A percentile compares a stretch with the other conserved stretches of the same genome.
Evolutionary conservation across 2,113 vertebrate species (phyloP).

Genomic region (Prunella himalayana): DNA sequence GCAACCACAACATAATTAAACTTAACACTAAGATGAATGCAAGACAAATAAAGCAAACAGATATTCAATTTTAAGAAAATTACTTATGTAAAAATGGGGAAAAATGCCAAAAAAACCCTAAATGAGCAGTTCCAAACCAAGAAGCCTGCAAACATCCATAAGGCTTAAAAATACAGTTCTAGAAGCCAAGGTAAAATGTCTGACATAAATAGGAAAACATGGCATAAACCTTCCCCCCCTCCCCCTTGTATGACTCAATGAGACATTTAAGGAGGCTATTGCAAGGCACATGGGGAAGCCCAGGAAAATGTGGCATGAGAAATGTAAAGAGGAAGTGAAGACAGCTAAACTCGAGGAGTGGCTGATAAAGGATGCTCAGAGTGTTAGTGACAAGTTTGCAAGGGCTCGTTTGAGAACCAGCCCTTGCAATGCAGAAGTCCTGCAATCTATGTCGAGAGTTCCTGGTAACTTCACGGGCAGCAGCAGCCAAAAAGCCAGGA

Average conservation of each 20-base stretch:
- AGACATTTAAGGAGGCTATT: not conserved
- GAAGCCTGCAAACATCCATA: not conserved
- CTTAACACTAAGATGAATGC: not conserved
- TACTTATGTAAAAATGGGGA: not conserved
- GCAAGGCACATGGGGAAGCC: not conserved
- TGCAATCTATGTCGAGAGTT: fast-evolving
- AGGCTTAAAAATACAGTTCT: not conserved
- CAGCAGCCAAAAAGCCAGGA: not conserved
- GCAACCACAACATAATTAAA: not conserved
- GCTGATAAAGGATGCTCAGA: not conserved
- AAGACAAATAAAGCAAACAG: not conserved
- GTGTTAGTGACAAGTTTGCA: not conserved
- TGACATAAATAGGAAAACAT: not conserved
- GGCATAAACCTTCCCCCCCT: not conserved
- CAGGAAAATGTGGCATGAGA: fast-evolving
- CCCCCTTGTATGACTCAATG: not conserved
- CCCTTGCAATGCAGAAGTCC: not conserved
- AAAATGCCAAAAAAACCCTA: not conserved
- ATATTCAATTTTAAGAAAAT: not conserved
- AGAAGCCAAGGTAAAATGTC: not conserved
- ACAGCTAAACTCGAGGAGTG: fast-evolving
- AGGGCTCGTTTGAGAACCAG: fast-evolving
- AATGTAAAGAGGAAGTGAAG: not conserved
- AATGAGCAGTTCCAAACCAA: not conserved
- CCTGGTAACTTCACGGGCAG: fast-evolving